A percentile compares a stretch with the other conserved stretches of the same genome.
phyloP scores from a whole-genome alignment of 35 echinoderm and acorn worm species.

The Ptychodera flava region DNA sequence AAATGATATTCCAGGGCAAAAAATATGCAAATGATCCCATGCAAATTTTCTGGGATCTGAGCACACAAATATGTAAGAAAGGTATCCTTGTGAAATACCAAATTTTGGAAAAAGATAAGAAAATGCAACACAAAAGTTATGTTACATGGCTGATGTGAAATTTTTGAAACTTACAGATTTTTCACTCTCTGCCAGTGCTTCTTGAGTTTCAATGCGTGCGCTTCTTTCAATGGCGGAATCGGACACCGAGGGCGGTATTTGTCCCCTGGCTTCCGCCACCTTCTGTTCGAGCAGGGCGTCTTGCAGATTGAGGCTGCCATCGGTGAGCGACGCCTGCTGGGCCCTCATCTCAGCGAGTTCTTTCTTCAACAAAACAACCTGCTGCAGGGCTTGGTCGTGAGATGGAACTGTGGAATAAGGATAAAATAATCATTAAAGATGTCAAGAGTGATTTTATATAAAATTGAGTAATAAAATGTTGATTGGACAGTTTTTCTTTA shows the following conservation, averaged over 20 bases:
- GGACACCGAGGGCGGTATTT: conserved; percentile 41
- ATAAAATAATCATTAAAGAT: conserved; percentile 1
- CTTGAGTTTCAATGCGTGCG: conserved; percentile 78
- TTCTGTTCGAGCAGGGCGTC: conserved; percentile 59
- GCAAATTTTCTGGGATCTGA: no score
- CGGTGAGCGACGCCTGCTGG: conserved; percentile 72
- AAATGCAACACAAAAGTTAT: no score
- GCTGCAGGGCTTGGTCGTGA: conserved; percentile 94
- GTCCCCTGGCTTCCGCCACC: conserved; percentile 78
- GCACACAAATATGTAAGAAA: no score
- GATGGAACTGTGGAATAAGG: conserved; percentile 58
- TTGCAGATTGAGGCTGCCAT: conserved; percentile 18
- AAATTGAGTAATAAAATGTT: no score
- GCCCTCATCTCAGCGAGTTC: conserved; percentile 97
- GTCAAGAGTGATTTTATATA: background rate
- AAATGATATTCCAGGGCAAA: no score
- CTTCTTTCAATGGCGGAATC: conserved; percentile 89
- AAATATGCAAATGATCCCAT: no score
- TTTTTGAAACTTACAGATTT: conserved; percentile 77
- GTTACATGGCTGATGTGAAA: no score
- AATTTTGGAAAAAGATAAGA: no score
- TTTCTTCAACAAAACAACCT: conserved; percentile 93
- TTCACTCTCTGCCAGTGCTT: conserved; percentile 84
- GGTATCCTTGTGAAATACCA: no score
- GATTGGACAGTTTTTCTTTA: no score